Evolutionary conservation across 2,113 vertebrate genomes (phyloP).

Genomic region (Coracopsis vasa): DNA sequence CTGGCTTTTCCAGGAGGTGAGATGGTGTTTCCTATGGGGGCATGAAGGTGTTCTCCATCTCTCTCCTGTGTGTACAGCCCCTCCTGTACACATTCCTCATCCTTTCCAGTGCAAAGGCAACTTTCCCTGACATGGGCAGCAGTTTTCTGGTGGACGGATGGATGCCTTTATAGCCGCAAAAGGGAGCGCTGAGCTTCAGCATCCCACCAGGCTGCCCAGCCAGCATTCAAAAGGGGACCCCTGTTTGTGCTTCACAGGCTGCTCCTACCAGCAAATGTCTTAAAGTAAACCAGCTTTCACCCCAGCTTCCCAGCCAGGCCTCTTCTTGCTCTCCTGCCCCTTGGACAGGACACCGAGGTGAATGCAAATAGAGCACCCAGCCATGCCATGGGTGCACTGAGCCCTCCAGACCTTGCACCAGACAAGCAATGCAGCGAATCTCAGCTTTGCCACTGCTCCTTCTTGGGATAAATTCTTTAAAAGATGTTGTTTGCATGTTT

Average conservation of each 20-base stretch:
- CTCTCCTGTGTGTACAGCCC: not conserved
- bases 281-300: not conserved
- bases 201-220: not conserved
- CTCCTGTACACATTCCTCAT: not conserved
- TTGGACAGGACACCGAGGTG: rapidly evolving
- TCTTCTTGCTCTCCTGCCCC: not conserved
- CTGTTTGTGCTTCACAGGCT: rapidly evolving
- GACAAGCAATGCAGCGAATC: not conserved
- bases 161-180: not conserved
- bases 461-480: not conserved
- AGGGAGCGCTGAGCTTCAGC: not conserved
- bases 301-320: not conserved
- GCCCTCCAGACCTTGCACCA: too few relatives aligned
- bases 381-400: not conserved
- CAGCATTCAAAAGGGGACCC: not conserved
- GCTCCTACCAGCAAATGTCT: not conserved
- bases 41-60: too few relatives aligned
- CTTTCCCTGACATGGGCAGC: rapidly evolving
- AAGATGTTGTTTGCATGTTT: not conserved
- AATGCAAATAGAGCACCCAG: not conserved
- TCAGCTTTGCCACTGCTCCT: not conserved
- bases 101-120: not conserved
- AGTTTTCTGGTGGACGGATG: not conserved
- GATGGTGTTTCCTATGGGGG: not conserved
- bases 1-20: not conserved